phyloP scores from a whole-genome alignment of 2,888 invertebrate species.

The Julus scandinavius region DNA sequence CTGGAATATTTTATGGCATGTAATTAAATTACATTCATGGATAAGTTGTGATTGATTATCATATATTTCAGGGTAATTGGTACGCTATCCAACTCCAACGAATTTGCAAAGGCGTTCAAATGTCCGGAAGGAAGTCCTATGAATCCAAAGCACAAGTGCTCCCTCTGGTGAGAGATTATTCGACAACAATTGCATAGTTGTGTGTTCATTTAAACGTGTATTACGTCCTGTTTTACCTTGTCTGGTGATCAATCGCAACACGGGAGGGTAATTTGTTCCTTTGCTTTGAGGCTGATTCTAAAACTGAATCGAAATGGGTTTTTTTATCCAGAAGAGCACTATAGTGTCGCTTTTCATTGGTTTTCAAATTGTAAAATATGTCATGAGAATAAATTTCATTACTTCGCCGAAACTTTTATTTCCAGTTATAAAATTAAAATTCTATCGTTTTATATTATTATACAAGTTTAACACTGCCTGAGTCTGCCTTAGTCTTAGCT shows the following conservation, averaged over 20 bases:
- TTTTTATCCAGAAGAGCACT: neutral
- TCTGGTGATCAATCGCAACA: neutral
- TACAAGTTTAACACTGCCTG: too few relatives aligned
- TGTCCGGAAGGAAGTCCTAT: slow-evolving; percentile 79
- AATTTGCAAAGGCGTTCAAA: slow-evolving; percentile 78
- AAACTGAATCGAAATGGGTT: neutral
- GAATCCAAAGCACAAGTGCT: slow-evolving; percentile 81
- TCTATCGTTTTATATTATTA: too few relatives aligned
- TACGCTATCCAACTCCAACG: slow-evolving; percentile 79
- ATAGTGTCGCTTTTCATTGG: neutral
- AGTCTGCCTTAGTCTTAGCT: too few relatives aligned
- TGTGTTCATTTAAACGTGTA: slow-evolving; percentile 7
- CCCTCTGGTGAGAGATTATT: slow-evolving; percentile 67
- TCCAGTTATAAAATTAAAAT: neutral
- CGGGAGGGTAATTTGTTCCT: neutral
- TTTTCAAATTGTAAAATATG: neutral
- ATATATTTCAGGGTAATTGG: slow-evolving; percentile 74
- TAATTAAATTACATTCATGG: slow-evolving; percentile 21
- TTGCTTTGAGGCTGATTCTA: neutral
- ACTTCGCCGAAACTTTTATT: neutral
- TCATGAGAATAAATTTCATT: slow-evolving; percentile 8
- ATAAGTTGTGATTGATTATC: neutral
- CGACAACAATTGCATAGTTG: neutral
- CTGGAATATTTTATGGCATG: too few relatives aligned
- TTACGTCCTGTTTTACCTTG: neutral